Evolutionary conservation across 2,888 invertebrate species (phyloP), one percentile per base, ranked within the genome.

Genomic region (Macropis europaea): DNA sequence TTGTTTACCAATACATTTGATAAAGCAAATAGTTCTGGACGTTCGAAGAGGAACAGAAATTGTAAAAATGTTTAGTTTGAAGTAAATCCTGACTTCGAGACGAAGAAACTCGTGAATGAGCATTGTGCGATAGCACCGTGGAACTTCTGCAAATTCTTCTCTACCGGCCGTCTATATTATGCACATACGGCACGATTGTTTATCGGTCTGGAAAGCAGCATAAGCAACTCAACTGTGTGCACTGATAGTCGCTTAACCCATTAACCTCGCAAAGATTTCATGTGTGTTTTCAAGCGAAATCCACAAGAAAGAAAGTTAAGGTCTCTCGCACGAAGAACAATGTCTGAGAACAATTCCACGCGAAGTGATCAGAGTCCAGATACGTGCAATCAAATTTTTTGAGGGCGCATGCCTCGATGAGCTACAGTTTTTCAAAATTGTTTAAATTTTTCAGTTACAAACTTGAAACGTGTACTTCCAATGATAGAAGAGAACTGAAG

Each of bases 211-310:
- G 50, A 56, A 26, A 34, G n/a, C 11, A 13, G 38, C 26, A 19
- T 15, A 36, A 38, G 28, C 56, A 61, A 50, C 24, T 19, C 15
- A 38, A 28, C 48, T 28, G 30, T 17, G 15, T 38, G 45, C 38
- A n/a, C 22, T 36, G 62, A 72, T 67, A 72, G 53, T 57, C 56
- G 38, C 17, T 66, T 61, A 62, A 53, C 22, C 57, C 62, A 53
- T 72, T 68, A 72, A 62, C 34, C 50, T 42, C 54, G 15, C 28
- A 3, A 7, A 1, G 19, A 30, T 17, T 32, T 52, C 22, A 36
- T 43, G 52, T 26, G 32, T 13, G 19, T 40, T n/a, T 48, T 48
- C 3, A n/a, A n/a, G 22, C n/a, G n/a, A 9, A 42, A 42, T 42
- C 45, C 11, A 32, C n/a, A 2, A 42, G 15, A n/a, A 43, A 52